Base-by-base conservation (phyloP, 2,888 invertebrate species). In the Cantharis rustica region DNA sequence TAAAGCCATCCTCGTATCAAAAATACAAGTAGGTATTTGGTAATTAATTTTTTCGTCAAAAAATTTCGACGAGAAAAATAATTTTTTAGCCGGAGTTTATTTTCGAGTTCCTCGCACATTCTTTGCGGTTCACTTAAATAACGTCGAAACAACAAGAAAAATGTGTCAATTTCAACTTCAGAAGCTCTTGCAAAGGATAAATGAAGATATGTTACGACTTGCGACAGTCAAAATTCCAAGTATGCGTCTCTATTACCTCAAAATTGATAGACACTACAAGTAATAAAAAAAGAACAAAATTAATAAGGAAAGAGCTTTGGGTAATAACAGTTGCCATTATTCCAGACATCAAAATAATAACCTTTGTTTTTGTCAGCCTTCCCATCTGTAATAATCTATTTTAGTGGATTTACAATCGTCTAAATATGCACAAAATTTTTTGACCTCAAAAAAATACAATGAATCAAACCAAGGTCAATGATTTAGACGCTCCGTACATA, bases 341-440 rank as follows among this genome's bases (percentile, higher is more conserved):
- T 47, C 7, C n/a, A 47, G 47, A 47, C 47, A 47, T 7, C 47
- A 47, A 47, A 47, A 47, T 47, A 47, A 47, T 47, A 47, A 47
- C 23, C 23, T 66, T 20, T 66, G 64, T 20, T 62, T 68, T 68
- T 72, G 47, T 66, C 16, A 26, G 61, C 72, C 61, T 15, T 11
- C 61, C 68, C 73, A 76, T 76, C 73, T 76, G 76, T 62, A 66
- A 27, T 61, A n/a, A 73, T 73, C 73, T 73, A 73, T 76, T 76
- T 63, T 66, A 61, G 76, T 69, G 11, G 20, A 70, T 76, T 76
- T 76, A 69, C 76, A 76, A 73, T 47, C 76, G 76, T 76, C 76
- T 76, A 68, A 20, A 76, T 66, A 76, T 76, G 72, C 70, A 69
- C 61, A 61, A 47, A 66, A 66, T 13, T 13, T 66, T 66, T 66